Evolutionary conservation across 2,888 invertebrate genomes (phyloP).

Genomic region (Nymphalis polychloros): DNA sequence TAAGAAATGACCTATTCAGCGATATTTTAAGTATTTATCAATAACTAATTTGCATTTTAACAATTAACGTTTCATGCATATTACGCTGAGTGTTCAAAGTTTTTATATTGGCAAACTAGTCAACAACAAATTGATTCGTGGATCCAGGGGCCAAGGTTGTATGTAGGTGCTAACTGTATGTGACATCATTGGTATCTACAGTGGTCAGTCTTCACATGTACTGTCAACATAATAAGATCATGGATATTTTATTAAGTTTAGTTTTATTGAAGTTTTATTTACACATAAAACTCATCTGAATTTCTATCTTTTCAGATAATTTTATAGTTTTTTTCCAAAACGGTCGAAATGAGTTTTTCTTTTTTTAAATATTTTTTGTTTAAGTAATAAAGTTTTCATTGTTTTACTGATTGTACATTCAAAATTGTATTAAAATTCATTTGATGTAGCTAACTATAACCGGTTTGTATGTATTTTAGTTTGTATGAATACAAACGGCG

Average conservation of each 20-base stretch:
- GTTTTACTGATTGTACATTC: conserved; percentile 22
- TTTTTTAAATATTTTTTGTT: no score
- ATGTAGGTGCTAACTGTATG: conserved; percentile 24
- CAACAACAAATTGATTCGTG: conserved; percentile 21
- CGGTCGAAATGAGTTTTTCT: no score
- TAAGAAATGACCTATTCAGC: background rate
- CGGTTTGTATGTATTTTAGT: conserved; percentile 22
- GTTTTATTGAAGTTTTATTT: no score
- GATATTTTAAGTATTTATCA: background rate
- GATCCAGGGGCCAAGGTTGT: conserved; percentile 32
- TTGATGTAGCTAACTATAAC: conserved; percentile 20
- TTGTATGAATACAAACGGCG: conserved; percentile 2
- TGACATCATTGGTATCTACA: conserved; percentile 28
- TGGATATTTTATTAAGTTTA: background rate
- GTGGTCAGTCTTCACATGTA: conserved; percentile 20
- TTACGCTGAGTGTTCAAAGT: conserved; percentile 9
- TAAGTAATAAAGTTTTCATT: no score
- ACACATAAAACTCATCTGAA: no score
- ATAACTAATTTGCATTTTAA: conserved; percentile 10
- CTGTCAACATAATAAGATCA: conserved; percentile 2
- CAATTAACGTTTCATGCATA: conserved; percentile 18
- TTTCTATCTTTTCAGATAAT: no score
- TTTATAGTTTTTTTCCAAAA: no score
- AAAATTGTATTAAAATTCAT: conserved; percentile 27
- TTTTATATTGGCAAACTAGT: conserved; percentile 18